phyloP scores from a whole-genome alignment of 2,113 vertebrate species.

The Columbina picui region DNA sequence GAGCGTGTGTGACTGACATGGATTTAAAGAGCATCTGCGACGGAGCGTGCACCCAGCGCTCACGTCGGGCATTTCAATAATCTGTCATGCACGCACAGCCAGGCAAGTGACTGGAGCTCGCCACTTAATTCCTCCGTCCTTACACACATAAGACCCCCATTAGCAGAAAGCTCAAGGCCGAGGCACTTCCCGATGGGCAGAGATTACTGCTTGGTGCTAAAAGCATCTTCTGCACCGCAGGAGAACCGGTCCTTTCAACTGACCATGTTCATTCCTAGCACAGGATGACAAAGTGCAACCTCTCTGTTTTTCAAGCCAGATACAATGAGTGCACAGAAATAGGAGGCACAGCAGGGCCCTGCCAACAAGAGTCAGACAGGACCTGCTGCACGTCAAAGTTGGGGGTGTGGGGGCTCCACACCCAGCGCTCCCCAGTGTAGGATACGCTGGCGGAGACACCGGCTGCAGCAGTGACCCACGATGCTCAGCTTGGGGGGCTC shows the following conservation, averaged over 20 bases:
- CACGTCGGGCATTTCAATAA: neutral
- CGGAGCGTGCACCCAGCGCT: neutral
- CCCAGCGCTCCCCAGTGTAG: neutral
- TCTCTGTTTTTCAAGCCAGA: fast-evolving
- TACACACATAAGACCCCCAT: neutral
- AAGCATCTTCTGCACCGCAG: neutral
- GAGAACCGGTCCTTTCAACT: neutral
- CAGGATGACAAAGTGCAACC: fast-evolving
- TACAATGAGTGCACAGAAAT: fast-evolving
- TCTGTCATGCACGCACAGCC: neutral
- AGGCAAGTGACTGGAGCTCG: neutral
- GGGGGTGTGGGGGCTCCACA: neutral
- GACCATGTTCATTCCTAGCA: fast-evolving
- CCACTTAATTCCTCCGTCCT: fast-evolving
- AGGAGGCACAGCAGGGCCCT: fast-evolving
- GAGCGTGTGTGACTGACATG: neutral
- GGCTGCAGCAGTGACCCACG: neutral
- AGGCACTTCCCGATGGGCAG: fast-evolving
- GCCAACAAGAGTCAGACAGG: fast-evolving
- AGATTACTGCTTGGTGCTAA: neutral
- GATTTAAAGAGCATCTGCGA: neutral
- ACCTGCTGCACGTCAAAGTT: neutral
- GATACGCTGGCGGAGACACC: too few relatives aligned
- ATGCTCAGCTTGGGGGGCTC: too few relatives aligned
- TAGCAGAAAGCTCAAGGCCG: neutral